A percentile compares a stretch with the other conserved stretches of the same genome.
Conservation (phyloP, 2,888 invertebrate genomes). For the Salticus scenicus region DNA sequence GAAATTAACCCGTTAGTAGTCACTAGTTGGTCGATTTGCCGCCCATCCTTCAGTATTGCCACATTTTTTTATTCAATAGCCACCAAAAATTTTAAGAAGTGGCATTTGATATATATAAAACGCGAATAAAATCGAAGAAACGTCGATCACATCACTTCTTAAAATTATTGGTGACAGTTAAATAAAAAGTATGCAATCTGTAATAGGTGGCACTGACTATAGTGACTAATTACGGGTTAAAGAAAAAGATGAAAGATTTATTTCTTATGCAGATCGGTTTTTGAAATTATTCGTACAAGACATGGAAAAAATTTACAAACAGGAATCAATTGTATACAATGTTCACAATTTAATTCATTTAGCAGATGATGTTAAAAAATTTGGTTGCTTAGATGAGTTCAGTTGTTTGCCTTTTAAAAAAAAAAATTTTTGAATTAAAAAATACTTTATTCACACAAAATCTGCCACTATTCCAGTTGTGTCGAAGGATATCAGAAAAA, state of each 20-base stretch:
- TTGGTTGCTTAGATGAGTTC: conserved; percentile 11
- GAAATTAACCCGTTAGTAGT: background rate
- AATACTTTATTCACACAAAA: background rate
- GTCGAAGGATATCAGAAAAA: conserved; percentile 13
- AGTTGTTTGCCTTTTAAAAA: conserved; percentile 32
- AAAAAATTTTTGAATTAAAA: conserved; percentile 3
- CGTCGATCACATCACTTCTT: no score
- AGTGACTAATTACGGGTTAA: no score
- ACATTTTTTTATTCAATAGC: no score
- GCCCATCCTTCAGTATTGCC: no score
- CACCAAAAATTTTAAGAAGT: no score
- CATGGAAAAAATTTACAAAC: background rate
- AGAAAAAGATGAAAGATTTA: background rate
- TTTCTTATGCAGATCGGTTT: conserved; percentile 14
- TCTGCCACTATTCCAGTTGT: conserved; percentile 3
- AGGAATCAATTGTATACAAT: conserved; percentile 14
- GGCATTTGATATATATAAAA: no score
- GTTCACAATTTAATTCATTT: conserved; percentile 26
- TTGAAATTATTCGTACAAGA: conserved; percentile 18
- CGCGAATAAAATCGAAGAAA: no score
- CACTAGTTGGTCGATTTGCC: no score
- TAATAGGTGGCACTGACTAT: no score
- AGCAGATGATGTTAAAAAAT: background rate
- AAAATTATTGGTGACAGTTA: no score
- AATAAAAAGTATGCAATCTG: no score